Percentiles rank a stretch among this genome's conserved stretches.
phyloP scores from a whole-genome alignment of 1,140 invertebrate species.

The Trachymyrmex septentrionalis region DNA sequence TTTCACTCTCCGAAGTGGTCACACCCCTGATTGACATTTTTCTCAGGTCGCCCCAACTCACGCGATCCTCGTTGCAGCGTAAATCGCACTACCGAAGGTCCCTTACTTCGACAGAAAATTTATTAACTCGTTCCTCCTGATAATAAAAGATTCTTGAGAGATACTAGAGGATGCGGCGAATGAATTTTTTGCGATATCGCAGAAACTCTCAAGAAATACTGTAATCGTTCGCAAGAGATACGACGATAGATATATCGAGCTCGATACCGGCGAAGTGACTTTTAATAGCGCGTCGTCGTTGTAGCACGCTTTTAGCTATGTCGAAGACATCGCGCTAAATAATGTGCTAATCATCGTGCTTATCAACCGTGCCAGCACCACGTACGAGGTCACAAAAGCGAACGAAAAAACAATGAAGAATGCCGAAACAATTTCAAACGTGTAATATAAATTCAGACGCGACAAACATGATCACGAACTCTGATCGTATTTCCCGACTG shows the following conservation, averaged over 20 bases:
- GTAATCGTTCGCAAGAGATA: background rate
- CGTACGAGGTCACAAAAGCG: background rate
- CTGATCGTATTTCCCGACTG: background rate
- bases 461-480: background rate
- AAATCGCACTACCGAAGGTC: background rate
- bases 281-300: constrained; percentile 11
- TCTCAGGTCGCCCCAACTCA: background rate
- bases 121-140: constrained; percentile 9
- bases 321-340: background rate
- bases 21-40: constrained; percentile 85
- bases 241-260: background rate
- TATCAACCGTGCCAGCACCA: constrained; percentile 1
- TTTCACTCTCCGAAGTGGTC: constrained; percentile 72
- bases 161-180: background rate
- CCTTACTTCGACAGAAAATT: constrained; percentile 18
- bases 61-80: constrained; percentile 19
- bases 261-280: background rate
- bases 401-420: background rate
- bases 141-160: background rate
- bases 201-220: background rate
- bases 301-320: background rate
- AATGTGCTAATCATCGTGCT: constrained; percentile 3
- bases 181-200: background rate
- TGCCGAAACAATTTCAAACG: background rate
- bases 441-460: background rate